Percentiles rank a stretch among this genome's conserved stretches.
phyloP scores from a whole-genome alignment of 2,113 vertebrate genomes.

The Laterallus jamaicensis region DNA sequence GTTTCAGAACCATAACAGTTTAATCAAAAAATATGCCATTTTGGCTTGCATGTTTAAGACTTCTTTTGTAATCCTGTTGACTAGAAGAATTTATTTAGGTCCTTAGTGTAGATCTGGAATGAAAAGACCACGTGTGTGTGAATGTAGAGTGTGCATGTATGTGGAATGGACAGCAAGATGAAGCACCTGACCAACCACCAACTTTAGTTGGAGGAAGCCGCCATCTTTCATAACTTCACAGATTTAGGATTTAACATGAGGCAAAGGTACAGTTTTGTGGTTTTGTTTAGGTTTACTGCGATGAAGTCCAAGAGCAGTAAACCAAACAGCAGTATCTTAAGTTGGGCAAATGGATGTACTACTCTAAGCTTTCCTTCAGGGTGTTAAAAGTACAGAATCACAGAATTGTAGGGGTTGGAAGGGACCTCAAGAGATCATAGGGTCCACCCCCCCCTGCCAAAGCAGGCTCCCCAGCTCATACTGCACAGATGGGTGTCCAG shows the following conservation, averaged over 20 bases:
- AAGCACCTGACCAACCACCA: neutral
- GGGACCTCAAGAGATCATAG: no score
- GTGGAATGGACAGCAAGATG: neutral
- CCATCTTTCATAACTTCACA: neutral
- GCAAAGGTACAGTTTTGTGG: neutral
- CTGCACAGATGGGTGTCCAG: no score
- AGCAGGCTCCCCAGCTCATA: no score
- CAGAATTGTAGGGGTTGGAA: no score
- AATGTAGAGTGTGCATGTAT: neutral
- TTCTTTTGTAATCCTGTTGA: neutral
- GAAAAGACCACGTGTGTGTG: neutral
- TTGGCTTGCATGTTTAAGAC: neutral
- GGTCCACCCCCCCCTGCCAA: no score
- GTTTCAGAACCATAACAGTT: neutral
- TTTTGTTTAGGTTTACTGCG: neutral
- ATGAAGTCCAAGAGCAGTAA: neutral
- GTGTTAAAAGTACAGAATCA: neutral
- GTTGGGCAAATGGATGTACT: neutral
- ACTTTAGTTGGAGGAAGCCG: neutral
- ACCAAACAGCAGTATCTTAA: neutral
- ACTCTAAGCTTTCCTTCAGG: neutral
- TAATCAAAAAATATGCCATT: neutral
- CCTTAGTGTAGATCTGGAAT: accelerated
- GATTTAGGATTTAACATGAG: neutral
- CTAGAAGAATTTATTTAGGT: neutral